A percentile compares a stretch with the other conserved stretches of the same genome.
Conservation (phyloP, 2,797 vertebrate species). For the Alcedo atthis region DNA sequence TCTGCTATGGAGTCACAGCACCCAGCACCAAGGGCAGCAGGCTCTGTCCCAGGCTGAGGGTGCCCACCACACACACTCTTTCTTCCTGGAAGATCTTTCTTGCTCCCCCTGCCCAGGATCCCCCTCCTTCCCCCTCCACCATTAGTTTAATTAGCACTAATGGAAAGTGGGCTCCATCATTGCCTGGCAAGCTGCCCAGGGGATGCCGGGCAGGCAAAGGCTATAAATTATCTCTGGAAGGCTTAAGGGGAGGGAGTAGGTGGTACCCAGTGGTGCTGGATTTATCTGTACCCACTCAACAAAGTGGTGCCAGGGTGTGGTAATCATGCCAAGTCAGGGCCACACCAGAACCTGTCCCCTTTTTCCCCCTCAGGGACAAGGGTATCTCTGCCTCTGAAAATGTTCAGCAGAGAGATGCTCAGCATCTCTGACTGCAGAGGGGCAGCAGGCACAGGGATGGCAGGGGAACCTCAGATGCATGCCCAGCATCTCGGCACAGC, state of each 20-base stretch:
- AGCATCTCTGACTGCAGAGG: neutral
- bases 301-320: fast-evolving
- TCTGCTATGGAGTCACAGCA: neutral
- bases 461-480: neutral
- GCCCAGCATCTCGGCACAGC: neutral
- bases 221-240: conserved; percentile 63
- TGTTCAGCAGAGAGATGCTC: neutral
- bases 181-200: conserved; percentile 65
- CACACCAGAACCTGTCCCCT: neutral
- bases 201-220: conserved; percentile 43
- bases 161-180: conserved; percentile 73
- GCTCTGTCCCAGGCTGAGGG: neutral
- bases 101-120: neutral
- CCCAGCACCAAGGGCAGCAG: neutral
- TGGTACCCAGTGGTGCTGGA: neutral
- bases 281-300: neutral
- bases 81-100: conserved; percentile 40
- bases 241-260: neutral
- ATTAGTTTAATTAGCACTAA: conserved; percentile 76
- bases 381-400: neutral
- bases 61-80: neutral
- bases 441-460: neutral
- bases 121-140: neutral
- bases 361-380: neutral
- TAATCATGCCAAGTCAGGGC: neutral